Percentiles rank a stretch among this genome's conserved stretches.
phyloP scores from a whole-genome alignment of 2,888 invertebrate genomes.

The Lucinisca nassula region DNA sequence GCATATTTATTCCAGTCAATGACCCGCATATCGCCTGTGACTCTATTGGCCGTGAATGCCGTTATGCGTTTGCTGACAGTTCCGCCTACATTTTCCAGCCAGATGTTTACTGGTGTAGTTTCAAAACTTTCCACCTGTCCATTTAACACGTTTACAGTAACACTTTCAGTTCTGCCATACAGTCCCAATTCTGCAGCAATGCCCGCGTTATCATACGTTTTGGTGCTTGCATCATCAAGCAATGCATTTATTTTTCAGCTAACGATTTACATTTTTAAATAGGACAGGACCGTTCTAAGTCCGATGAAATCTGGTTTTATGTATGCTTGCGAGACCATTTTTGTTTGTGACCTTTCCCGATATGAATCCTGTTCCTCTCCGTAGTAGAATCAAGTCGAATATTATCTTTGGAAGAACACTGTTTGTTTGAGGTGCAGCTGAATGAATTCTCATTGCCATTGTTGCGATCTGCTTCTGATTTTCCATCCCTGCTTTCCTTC shows the following conservation, averaged over 20 bases:
- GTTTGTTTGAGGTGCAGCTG: background rate
- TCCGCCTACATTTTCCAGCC: slow-evolving; percentile 12
- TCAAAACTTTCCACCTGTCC: slow-evolving; percentile 28
- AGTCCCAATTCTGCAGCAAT: slow-evolving; percentile 42
- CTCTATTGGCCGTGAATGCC: slow-evolving; percentile 33
- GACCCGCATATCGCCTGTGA: slow-evolving; percentile 42
- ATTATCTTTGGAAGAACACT: background rate
- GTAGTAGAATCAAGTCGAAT: background rate
- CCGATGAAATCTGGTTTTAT: slow-evolving; percentile 7
- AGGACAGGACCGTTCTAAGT: slow-evolving; percentile 56
- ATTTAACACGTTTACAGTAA: slow-evolving; percentile 35
- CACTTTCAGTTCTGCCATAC: background rate
- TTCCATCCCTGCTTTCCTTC: too few relatives aligned
- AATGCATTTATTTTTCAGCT: slow-evolving; percentile 51
- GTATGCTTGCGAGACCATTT: too few relatives aligned
- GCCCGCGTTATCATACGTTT: slow-evolving; percentile 43
- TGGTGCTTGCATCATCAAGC: slow-evolving; percentile 61
- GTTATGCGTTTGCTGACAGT: background rate
- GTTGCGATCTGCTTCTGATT: too few relatives aligned
- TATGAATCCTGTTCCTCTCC: too few relatives aligned
- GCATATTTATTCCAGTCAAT: slow-evolving; percentile 44
- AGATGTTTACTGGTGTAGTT: slow-evolving; percentile 25
- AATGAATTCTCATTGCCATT: background rate
- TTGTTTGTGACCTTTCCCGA: too few relatives aligned
- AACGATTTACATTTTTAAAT: background rate